Conservation (phyloP, 2,888 invertebrate genomes). For the Cheilosia vulpina region DNA sequence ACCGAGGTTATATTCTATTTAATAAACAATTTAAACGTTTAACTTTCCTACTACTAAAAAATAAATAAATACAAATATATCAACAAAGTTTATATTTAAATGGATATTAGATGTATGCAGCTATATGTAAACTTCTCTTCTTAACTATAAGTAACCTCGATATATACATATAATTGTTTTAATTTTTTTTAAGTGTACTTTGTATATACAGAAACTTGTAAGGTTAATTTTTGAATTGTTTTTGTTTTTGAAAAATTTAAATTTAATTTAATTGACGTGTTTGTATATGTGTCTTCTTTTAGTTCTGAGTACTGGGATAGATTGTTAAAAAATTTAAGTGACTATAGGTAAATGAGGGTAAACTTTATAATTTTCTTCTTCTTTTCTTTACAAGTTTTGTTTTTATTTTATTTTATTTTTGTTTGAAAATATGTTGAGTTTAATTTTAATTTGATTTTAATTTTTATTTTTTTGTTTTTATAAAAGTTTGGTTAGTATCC, state of each 20-base stretch:
- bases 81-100: neutral
- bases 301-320: conserved; percentile 84
- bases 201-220: conserved; percentile 32
- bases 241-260: conserved; percentile 36
- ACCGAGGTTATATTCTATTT: conserved; percentile 18
- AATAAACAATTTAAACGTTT: neutral
- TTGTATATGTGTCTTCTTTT: conserved; percentile 81
- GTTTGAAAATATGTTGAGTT: neutral
- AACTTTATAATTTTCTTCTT: conserved; percentile 49
- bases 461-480: conserved; percentile 9
- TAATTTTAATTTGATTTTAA: conserved; percentile 12
- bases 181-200: conserved; percentile 15
- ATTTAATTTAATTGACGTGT: conserved; percentile 75
- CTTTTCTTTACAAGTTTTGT: conserved; percentile 26
- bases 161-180: conserved; percentile 37
- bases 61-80: conserved; percentile 14
- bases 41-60: neutral
- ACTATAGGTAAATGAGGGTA: conserved; percentile 83
- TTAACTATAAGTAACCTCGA: conserved; percentile 24
- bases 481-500: conserved; percentile 61
- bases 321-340: conserved; percentile 84
- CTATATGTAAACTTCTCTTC: conserved; percentile 42
- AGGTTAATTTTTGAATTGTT: conserved; percentile 31
- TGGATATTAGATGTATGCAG: conserved; percentile 50
- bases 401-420: conserved; percentile 3